Evolutionary conservation across 2,113 vertebrate genomes (phyloP).

Genomic region (Arvicanthis niloticus): DNA sequence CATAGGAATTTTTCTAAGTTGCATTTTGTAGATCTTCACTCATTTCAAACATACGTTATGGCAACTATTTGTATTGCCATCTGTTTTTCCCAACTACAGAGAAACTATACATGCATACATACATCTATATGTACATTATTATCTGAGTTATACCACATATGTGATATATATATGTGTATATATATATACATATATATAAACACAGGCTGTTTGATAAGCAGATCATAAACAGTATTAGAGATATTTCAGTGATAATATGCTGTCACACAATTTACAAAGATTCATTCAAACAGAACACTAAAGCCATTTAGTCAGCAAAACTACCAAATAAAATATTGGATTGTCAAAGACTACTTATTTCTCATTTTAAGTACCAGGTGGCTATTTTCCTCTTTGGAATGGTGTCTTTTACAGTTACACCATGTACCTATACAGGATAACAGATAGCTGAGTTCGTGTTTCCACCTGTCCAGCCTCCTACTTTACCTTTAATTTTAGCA

Average conservation of each 20-base stretch:
- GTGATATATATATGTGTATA: neutral
- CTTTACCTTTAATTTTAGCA: slow-evolving; percentile 11
- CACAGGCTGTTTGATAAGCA: slow-evolving; percentile 39
- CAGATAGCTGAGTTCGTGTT: neutral
- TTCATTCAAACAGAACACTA: neutral
- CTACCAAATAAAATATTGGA: neutral
- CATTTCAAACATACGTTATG: neutral
- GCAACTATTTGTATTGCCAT: neutral
- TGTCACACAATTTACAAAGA: neutral
- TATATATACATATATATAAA: neutral
- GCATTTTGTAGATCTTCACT: neutral
- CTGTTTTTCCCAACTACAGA: neutral
- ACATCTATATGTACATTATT: neutral
- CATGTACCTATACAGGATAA: neutral
- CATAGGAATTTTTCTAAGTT: slow-evolving; percentile 13
- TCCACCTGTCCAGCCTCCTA: neutral
- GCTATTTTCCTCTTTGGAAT: neutral
- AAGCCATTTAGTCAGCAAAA: neutral
- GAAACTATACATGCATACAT: neutral
- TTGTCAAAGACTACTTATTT: neutral
- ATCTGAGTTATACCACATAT: neutral
- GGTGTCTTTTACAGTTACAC: neutral
- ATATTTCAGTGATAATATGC: neutral
- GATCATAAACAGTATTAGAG: slow-evolving; percentile 20
- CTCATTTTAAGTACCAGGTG: neutral